Evolutionary conservation across 2,888 invertebrate genomes (phyloP), one percentile per base, ranked within the genome.

Genomic region (Amiota mariae): DNA sequence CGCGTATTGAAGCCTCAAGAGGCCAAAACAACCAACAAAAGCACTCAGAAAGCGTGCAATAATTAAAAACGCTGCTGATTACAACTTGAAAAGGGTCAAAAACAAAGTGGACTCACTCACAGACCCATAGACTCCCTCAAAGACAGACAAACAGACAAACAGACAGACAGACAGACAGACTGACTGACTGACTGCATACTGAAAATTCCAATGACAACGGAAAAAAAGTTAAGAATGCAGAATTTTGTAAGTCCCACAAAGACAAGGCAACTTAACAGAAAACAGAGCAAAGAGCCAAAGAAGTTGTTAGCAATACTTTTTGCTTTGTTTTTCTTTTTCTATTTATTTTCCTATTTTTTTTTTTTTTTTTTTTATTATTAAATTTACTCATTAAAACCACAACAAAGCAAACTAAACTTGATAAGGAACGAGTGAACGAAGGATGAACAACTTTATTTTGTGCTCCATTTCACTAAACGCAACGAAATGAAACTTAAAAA

Each of bases 361-460:
- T 57, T 12, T 13, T 15, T 57, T 13, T 57, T 51, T 36, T 63
- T 36, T 63, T 13, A 13, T 24, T 63, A 68, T 51, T 61, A 70
- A 75, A 75, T 79, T 77, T 81, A 79, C 83, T 83, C 85, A 83
- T 83, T 83, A 83, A 82, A 80, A 78, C 83, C 82, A 70, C 83
- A 84, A 85, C 85, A 84, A 85, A 82, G 77, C 74, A 20, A 59
- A 59, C 10, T 15, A 20, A 59, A 59, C 15, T 18, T 15, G 66
- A n/a, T n/a, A n/a, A n/a, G 15, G 46, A 66, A 66, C 36, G 6
- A 36, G 1, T 2, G 36, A 36, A 66, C 36, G 36, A 36, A 6
- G 36, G 36, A 36, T 36, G 6, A 36, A 36, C 36, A 36, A 36
- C 36, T 36, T 36, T 36, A 36, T 6, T 20, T 66, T 66, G 20